A percentile compares a stretch with the other conserved stretches of the same genome.
These are phyloP conservation scores for Actinernus sp. DNA, from an alignment of 92 coral and sea anemone genomes.

Conservation along the genomic window DNA sequence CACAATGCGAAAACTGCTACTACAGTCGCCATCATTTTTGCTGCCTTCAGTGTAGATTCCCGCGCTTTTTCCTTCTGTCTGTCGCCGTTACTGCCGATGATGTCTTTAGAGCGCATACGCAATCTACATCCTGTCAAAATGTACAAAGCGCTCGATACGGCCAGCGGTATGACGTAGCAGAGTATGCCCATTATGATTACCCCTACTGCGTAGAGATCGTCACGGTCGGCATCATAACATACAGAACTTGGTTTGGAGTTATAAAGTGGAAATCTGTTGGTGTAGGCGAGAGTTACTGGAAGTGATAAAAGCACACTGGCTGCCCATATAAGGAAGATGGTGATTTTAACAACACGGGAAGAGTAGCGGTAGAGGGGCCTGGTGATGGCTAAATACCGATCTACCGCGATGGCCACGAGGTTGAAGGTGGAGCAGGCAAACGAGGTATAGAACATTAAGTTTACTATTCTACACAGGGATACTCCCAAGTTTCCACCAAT, in stretches of 20 bases:
- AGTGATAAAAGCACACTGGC: conserved; percentile 8
- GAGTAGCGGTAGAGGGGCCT: conserved; percentile 28
- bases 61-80: conserved; percentile 2
- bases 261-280: not conserved
- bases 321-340: conserved; percentile 7
- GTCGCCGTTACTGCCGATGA: not conserved
- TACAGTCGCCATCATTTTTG: conserved; percentile 24
- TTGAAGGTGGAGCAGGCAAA: conserved; percentile 38
- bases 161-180: conserved; percentile 29
- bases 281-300: conserved; percentile 10
- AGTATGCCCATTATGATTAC: conserved; percentile 24
- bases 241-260: not conserved
- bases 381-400: conserved; percentile 21
- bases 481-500: too few relatives aligned
- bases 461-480: conserved; percentile 15
- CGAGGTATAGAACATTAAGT: conserved; percentile 18
- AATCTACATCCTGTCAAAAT: conserved; percentile 18
- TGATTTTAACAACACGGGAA: not conserved
- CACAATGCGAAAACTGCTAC: conserved; percentile 19
- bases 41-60: conserved; percentile 8
- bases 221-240: conserved; percentile 20
- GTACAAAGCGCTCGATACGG: conserved; percentile 8
- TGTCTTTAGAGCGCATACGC: conserved; percentile 9
- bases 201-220: conserved; percentile 15
- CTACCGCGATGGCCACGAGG: conserved; percentile 30